Conservation (phyloP, 2,113 vertebrate genomes). For the Neotoma lepida region DNA sequence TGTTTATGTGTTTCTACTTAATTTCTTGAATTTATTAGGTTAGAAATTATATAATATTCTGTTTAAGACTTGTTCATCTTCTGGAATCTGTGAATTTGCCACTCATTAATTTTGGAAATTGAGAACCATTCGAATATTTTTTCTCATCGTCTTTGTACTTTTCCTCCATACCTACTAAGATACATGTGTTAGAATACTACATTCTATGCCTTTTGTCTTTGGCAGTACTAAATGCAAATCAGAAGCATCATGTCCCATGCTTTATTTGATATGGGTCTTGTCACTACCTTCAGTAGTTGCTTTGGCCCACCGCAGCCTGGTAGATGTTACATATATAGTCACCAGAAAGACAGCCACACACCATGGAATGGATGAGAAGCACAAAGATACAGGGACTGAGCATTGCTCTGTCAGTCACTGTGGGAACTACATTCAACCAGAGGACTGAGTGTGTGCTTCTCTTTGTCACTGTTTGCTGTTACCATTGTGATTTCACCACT, state of each 20-base stretch:
- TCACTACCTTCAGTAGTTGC: slow-evolving; percentile 87
- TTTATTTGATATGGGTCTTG: slow-evolving; percentile 87
- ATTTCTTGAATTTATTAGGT: background rate
- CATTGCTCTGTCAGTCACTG: slow-evolving; percentile 4
- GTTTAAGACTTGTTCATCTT: background rate
- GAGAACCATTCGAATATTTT: background rate
- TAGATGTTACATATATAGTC: slow-evolving; percentile 84
- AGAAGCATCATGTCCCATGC: slow-evolving; percentile 84
- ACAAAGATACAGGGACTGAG: slow-evolving; percentile 77
- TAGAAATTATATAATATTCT: slow-evolving; percentile 6
- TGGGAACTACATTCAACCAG: slow-evolving; percentile 6
- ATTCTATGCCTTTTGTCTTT: background rate
- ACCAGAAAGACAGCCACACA: slow-evolving; percentile 85
- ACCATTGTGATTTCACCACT: background rate
- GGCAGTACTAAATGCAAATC: slow-evolving; percentile 90
- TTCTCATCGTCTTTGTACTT: background rate
- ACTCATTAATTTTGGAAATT: background rate
- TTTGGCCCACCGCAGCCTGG: slow-evolving; percentile 85
- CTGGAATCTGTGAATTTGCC: background rate
- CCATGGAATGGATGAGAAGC: slow-evolving; percentile 82
- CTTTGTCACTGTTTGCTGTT: background rate
- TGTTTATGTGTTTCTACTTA: background rate
- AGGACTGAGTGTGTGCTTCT: background rate
- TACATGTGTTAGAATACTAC: background rate
- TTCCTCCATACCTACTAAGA: background rate